Evolutionary conservation across 1,140 invertebrate genomes (phyloP).

Genomic region (Zophobas atratus): DNA sequence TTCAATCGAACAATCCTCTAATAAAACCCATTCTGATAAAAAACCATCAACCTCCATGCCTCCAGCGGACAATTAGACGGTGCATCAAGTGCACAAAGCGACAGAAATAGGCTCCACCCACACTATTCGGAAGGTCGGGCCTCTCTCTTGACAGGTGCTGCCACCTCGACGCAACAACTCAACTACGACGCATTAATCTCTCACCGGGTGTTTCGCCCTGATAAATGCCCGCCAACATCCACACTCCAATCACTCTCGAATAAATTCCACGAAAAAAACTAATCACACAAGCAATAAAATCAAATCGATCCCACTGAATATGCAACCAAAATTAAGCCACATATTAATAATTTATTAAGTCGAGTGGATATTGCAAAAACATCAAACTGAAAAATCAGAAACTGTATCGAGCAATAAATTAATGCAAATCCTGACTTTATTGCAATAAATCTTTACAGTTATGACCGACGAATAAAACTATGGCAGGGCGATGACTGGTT

Average conservation of each 20-base stretch:
- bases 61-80: conserved; percentile 56
- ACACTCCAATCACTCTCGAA: conserved; percentile 29
- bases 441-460: conserved; percentile 7
- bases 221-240: conserved; percentile 8
- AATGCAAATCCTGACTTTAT: conserved; percentile 25
- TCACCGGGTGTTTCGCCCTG: conserved; percentile 43
- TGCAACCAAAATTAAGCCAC: conserved; percentile 6
- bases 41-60: conserved; percentile 19
- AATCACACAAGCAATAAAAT: conserved; percentile 7
- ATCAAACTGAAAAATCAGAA: background rate
- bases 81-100: conserved; percentile 61
- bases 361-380: conserved; percentile 1
- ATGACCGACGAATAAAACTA: conserved; percentile 47
- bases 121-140: conserved; percentile 56
- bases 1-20: too few relatives aligned
- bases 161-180: conserved; percentile 51
- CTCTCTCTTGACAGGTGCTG: conserved; percentile 59
- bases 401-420: background rate
- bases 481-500: conserved; percentile 56
- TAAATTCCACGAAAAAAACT: background rate
- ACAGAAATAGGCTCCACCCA: conserved; percentile 57
- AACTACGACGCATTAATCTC: conserved; percentile 46
- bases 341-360: conserved; percentile 37
- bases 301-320: background rate
- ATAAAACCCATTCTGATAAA: conserved; percentile 21